Evolutionary conservation across 2,888 invertebrate species (phyloP).

Genomic region (Cheiracanthium punctorium): DNA sequence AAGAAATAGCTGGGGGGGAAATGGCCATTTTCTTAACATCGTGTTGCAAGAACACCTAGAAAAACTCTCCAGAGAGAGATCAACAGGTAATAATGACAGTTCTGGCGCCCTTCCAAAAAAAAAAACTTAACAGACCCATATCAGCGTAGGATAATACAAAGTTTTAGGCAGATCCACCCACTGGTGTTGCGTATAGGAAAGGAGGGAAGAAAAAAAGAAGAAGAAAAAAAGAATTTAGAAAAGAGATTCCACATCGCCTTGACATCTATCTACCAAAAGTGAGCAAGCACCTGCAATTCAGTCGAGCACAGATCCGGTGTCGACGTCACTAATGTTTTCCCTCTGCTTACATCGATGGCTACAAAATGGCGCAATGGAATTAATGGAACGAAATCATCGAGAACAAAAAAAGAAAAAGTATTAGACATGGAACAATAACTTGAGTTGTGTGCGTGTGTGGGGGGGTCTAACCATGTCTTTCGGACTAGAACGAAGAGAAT

Average conservation of each 20-base stretch:
- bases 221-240: not conserved
- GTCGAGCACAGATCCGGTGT: slow-evolving; percentile 58
- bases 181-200: not conserved
- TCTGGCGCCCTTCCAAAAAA: slow-evolving; percentile 20
- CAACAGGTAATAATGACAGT: slow-evolving; percentile 33
- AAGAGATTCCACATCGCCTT: slow-evolving; percentile 29
- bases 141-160: not conserved
- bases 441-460: no score
- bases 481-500: no score
- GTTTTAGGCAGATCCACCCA: not conserved
- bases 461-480: no score
- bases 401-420: no score
- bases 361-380: no score
- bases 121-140: not conserved
- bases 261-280: slow-evolving; percentile 29
- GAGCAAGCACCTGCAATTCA: slow-evolving; percentile 50
- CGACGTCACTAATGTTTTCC: slow-evolving; percentile 51
- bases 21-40: no score
- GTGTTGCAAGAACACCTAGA: no score
- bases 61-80: no score
- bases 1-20: no score
- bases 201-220: not conserved
- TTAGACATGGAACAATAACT: no score
- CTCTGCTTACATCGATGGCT: slow-evolving; percentile 1
- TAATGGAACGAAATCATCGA: no score